Evolutionary conservation across 2,113 vertebrate species (phyloP).

Genomic region (Cyprinus carpio): DNA sequence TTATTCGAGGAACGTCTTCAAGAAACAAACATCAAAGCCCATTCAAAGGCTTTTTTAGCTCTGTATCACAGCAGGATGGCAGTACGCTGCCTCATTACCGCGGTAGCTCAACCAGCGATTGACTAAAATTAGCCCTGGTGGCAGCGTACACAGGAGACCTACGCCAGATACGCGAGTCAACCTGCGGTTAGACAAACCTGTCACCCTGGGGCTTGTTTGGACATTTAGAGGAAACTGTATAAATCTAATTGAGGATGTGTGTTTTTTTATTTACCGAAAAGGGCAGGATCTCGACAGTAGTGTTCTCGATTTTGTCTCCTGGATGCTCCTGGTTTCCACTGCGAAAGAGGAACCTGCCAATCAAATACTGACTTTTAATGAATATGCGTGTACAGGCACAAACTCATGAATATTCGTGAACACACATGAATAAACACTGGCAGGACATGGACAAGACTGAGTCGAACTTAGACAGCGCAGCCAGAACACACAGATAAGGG

Average conservation of each 20-base stretch:
- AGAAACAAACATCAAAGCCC: constrained; percentile 23
- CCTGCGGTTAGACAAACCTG: not conserved
- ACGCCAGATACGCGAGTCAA: not conserved
- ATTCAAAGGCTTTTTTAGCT: constrained; percentile 11
- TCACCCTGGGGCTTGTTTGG: constrained; percentile 16
- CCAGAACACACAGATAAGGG: not conserved
- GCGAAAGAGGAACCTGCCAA: constrained; percentile 91
- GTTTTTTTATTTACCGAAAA: constrained; percentile 78
- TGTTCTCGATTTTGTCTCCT: constrained; percentile 91
- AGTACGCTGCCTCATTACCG: constrained; percentile 25
- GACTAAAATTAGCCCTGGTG: constrained; percentile 44
- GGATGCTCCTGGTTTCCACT: constrained; percentile 97
- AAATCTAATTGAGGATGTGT: not conserved
- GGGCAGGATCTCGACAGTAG: constrained; percentile 92
- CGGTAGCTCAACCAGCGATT: constrained; percentile 22
- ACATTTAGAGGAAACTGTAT: not conserved
- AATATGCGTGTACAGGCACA: constrained; percentile 24
- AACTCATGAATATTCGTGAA: constrained; percentile 1
- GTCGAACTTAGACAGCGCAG: not conserved
- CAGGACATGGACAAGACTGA: not conserved
- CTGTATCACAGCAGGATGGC: constrained; percentile 34
- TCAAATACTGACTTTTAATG: constrained; percentile 39
- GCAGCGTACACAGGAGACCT: not conserved
- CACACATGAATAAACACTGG: constrained; percentile 5
- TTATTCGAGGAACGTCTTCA: not conserved